These are phyloP conservation scores for Myotis brandtii DNA, from an alignment of 2,113 vertebrate species.

Conservation along the genomic window DNA sequence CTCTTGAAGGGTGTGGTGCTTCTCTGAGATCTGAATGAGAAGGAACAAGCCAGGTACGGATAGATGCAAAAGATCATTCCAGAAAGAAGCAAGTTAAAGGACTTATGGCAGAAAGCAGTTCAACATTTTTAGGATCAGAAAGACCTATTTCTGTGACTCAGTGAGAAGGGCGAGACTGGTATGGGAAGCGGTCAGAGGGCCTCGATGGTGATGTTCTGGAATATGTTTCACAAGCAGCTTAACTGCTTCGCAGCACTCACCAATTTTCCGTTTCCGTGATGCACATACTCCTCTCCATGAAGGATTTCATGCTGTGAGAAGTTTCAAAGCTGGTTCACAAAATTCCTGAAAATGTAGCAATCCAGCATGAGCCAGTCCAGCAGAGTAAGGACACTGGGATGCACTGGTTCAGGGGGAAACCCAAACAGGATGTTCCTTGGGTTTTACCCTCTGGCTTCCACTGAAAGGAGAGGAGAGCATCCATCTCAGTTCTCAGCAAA, in stretches of 20 bases:
- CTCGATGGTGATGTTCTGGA: rapidly evolving
- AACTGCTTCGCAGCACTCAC: background rate
- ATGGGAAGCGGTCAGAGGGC: background rate
- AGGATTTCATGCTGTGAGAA: background rate
- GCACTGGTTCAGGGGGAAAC: background rate
- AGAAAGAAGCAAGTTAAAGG: background rate
- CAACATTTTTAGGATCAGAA: background rate
- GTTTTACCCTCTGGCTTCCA: background rate
- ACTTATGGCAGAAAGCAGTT: background rate
- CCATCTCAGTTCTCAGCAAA: background rate
- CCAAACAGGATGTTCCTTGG: background rate
- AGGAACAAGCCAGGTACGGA: background rate
- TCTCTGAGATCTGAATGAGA: background rate
- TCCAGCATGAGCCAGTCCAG: background rate
- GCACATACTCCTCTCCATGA: background rate
- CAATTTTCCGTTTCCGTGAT: background rate
- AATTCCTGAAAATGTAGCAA: background rate
- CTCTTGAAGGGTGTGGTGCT: rapidly evolving
- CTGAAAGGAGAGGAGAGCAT: too few species aligned
- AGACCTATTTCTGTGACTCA: too few species aligned
- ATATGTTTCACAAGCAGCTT: background rate
- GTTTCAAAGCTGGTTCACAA: background rate
- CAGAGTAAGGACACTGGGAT: background rate
- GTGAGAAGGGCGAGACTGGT: background rate
- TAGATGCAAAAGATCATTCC: background rate